These are phyloP conservation scores for Mirza zaza DNA, from an alignment of 2,113 vertebrate species.

Conservation along the genomic window DNA sequence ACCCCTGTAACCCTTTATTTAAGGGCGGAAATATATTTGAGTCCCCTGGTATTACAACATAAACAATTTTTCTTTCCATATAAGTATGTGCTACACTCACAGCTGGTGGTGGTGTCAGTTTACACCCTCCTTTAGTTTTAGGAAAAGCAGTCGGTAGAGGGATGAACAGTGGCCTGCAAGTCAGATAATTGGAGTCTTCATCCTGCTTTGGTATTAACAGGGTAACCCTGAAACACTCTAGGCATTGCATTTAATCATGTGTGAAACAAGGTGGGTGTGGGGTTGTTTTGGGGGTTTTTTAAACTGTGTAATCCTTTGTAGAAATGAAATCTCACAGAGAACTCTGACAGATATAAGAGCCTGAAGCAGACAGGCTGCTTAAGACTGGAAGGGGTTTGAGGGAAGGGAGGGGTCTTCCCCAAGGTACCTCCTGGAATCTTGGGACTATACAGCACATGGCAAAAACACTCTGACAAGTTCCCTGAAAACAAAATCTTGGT, in stretches of 20 bases:
- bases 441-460: neutral
- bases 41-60: neutral
- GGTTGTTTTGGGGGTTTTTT: neutral
- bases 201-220: neutral
- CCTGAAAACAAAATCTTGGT: conserved; percentile 6
- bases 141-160: neutral
- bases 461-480: neutral
- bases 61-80: conserved; percentile 36
- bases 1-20: neutral
- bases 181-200: no score
- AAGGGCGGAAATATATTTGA: neutral
- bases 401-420: neutral
- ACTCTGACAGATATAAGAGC: neutral
- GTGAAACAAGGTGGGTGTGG: neutral
- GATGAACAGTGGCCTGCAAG: neutral
- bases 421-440: neutral
- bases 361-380: neutral
- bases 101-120: neutral
- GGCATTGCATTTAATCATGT: neutral
- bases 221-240: neutral
- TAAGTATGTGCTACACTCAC: conserved; percentile 14
- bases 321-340: neutral
- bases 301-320: neutral
- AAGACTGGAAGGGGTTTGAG: neutral
- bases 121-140: neutral